Conservation (phyloP, 2,888 invertebrate genomes). For the Athetis lepigone region DNA sequence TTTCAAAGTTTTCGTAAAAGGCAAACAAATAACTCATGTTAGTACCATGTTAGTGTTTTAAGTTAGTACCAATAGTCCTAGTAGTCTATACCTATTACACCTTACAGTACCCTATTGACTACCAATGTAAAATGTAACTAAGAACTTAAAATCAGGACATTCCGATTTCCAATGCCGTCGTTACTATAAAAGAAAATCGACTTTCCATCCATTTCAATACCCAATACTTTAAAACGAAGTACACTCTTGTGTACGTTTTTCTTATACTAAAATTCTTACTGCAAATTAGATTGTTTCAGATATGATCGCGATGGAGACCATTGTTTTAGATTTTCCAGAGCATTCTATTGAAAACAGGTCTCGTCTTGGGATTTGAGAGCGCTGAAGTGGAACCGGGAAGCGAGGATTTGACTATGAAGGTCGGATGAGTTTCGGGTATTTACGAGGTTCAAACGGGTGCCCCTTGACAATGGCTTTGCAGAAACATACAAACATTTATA, state of each 20-base stretch:
- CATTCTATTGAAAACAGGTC: constrained; percentile 41
- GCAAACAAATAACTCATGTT: no score
- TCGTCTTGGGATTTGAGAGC: constrained; percentile 23
- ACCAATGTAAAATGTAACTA: no score
- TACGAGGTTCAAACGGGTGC: constrained; percentile 5
- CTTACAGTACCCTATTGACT: no score
- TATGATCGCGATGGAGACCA: constrained; percentile 40
- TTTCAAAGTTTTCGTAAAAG: no score
- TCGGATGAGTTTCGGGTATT: constrained; percentile 15
- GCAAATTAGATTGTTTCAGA: constrained; percentile 53
- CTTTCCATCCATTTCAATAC: constrained; percentile 10
- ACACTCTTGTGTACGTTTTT: constrained; percentile 23
- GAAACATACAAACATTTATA: not conserved
- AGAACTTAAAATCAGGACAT: no score
- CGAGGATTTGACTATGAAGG: constrained; percentile 13
- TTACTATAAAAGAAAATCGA: constrained; percentile 24
- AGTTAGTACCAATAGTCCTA: no score
- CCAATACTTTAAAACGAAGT: constrained; percentile 33
- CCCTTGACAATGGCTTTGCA: constrained; percentile 6
- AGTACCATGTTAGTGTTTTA: no score
- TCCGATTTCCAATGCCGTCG: not conserved
- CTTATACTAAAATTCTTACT: constrained; percentile 49
- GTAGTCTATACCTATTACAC: no score
- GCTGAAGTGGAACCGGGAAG: constrained; percentile 25
- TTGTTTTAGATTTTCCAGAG: constrained; percentile 51